These are phyloP conservation scores for Calephelis virginiensis DNA, from an alignment of 1,140 invertebrate species.

Conservation along the genomic window DNA sequence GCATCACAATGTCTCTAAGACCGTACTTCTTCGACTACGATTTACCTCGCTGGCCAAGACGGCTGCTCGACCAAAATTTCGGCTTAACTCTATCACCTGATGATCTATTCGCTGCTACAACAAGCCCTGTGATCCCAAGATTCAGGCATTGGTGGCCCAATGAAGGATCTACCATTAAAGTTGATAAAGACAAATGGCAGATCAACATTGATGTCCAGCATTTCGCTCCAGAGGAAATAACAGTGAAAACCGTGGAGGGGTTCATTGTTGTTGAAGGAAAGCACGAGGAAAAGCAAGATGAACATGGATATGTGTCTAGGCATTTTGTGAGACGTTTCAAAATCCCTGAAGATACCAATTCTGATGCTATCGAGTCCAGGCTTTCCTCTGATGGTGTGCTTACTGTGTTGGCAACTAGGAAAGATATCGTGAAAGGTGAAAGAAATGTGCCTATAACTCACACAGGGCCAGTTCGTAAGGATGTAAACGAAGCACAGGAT, in stretches of 20 bases:
- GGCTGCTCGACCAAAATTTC: slow-evolving; percentile 62
- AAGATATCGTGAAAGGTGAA: slow-evolving; percentile 53
- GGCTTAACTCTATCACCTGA: slow-evolving; percentile 55
- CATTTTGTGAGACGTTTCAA: slow-evolving; percentile 86
- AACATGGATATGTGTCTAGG: slow-evolving; percentile 86
- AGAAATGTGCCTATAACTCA: slow-evolving; percentile 57
- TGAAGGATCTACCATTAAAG: slow-evolving; percentile 56
- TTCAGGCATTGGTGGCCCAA: slow-evolving; percentile 52
- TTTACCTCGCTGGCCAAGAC: slow-evolving; percentile 47
- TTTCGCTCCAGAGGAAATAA: slow-evolving; percentile 91
- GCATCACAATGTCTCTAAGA: slow-evolving; percentile 47
- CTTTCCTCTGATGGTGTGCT: slow-evolving; percentile 88
- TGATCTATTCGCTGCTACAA: slow-evolving; percentile 47
- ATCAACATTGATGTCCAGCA: slow-evolving; percentile 91
- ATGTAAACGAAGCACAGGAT: slow-evolving; percentile 33
- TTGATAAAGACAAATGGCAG: slow-evolving; percentile 79
- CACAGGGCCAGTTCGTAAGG: slow-evolving; percentile 57
- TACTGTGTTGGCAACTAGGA: slow-evolving; percentile 81
- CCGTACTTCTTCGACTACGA: slow-evolving; percentile 63
- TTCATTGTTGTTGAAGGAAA: slow-evolving; percentile 85
- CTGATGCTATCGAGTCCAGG: slow-evolving; percentile 83
- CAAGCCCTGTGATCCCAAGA: slow-evolving; percentile 46
- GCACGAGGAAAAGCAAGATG: slow-evolving; percentile 87
- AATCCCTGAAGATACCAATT: slow-evolving; percentile 84
- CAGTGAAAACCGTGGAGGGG: slow-evolving; percentile 88